Evolutionary conservation across 2,888 invertebrate species (phyloP).

Genomic region (Serripes groenlandicus): DNA sequence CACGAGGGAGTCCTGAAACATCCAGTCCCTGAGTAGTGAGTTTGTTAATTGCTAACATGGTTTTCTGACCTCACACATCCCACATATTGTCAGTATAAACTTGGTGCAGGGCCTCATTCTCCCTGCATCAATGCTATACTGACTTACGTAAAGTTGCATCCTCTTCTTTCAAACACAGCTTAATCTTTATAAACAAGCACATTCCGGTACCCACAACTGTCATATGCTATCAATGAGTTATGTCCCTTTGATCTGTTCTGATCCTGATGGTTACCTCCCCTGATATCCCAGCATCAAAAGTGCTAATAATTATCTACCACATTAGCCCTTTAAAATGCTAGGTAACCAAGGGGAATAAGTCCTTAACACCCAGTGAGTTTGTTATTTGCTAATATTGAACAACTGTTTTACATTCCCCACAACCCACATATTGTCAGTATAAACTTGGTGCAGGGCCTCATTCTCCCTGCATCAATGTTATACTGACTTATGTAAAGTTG

Average conservation of each 20-base stretch:
- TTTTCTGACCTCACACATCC: not conserved
- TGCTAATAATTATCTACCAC: slow-evolving; percentile 49
- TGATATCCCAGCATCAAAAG: slow-evolving; percentile 61
- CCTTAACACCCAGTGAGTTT: too few species aligned
- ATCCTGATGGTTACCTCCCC: too few species aligned
- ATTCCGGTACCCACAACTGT: slow-evolving; percentile 16
- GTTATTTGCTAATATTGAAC: too few species aligned
- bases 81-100: slow-evolving; percentile 56
- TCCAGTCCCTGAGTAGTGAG: too few species aligned
- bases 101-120: slow-evolving; percentile 61
- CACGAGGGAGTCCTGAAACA: not conserved
- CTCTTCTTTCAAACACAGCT: too few species aligned
- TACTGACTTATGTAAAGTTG: slow-evolving; percentile 8
- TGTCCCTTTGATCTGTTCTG: not conserved
- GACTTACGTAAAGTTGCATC: not conserved
- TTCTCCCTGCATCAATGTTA: slow-evolving; percentile 50
- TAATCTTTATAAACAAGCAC: too few species aligned
- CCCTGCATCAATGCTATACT: slow-evolving; percentile 50
- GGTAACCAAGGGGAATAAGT: not conserved
- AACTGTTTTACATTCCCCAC: not conserved
- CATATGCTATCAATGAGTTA: not conserved
- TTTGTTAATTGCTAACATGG: not conserved
- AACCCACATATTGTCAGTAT: slow-evolving; percentile 48
- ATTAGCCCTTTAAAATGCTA: slow-evolving; percentile 46
- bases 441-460: slow-evolving; percentile 63